Evolutionary conservation across 2,113 vertebrate species (phyloP), one percentile per base, ranked within the genome.

Genomic region (Bagarius yarrelli): DNA sequence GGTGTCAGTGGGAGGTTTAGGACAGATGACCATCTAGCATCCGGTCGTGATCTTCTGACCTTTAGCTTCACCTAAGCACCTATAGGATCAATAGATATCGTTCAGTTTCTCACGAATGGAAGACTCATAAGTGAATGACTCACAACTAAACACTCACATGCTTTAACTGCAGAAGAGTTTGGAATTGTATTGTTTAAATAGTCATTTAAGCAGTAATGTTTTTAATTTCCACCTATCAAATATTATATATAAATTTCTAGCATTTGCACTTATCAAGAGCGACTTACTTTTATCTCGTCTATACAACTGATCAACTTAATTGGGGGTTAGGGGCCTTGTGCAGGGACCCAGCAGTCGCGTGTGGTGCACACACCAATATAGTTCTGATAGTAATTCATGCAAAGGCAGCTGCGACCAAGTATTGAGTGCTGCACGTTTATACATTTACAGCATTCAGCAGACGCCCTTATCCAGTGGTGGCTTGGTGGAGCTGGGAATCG

Each of bases 1-100:
- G 11, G 70, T 55, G 70, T 55, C 50, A 23, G 16, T 27, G 23
- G 70, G 55, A 27, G 27, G n/a, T 52, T 52, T 50, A 55, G 50
- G 25, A 34, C 5, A 55, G 70, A 73, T 73, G 70, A 34, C 70
- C 50, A 73, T 73, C 69, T 71, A 71, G 27, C 69, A 71, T 30
- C 27, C 55, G 70, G 3, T 34, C 70, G 19, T 73, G 50, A 18
- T 55, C 70, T 72, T 30, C 70, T 73, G 70, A 73, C 70, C 70
- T 53, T 55, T 73, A 34, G 34, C 27, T 27, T 73, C 70, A 55
- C 70, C 47, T 52, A 30, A 52, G 3, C 69, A 71, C 44, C 27
- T 73, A 73, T 34, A 18, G 70, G 50, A 55, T 55, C 70, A 34
- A 50, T 55, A 34, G 18, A 19, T 73, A 14, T 34, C 55, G 27